phyloP scores from a whole-genome alignment of 2,113 vertebrate genomes.

The Grammomys surdaster region DNA sequence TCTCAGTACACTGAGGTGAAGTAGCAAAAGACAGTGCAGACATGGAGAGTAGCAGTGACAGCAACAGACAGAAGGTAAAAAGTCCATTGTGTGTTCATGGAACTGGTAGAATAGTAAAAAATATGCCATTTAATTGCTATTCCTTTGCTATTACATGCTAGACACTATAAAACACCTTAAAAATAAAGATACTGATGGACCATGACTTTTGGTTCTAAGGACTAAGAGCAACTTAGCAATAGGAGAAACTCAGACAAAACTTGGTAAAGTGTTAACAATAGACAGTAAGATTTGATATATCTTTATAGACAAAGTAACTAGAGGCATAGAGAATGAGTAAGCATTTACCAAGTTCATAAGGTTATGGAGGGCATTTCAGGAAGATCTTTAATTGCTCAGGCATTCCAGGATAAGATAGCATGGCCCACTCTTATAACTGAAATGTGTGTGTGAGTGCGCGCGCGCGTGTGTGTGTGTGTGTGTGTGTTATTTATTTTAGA shows the following conservation, averaged over 20 bases:
- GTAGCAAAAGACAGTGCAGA: background rate
- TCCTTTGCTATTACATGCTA: background rate
- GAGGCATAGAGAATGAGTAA: conserved; percentile 6
- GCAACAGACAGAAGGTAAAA: background rate
- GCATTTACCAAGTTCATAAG: conserved; percentile 35
- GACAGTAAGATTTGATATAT: conserved; percentile 10
- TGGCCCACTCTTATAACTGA: background rate
- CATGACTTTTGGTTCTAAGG: conserved; percentile 28
- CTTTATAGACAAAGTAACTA: conserved; percentile 30
- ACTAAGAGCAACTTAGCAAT: conserved; percentile 16
- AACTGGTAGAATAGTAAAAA: background rate
- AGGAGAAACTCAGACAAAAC: conserved; percentile 28
- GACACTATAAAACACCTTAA: background rate
- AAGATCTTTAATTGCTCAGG: conserved; percentile 39
- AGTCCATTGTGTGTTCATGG: background rate
- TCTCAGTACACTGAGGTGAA: background rate
- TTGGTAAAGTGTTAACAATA: background rate
- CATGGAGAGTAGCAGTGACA: background rate
- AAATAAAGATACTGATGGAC: conserved; percentile 30
- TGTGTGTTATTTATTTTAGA: background rate
- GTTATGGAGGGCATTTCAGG: conserved; percentile 27
- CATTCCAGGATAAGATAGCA: background rate
- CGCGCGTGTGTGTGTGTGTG: too few species aligned
- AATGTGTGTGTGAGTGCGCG: background rate
- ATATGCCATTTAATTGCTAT: background rate